Base-by-base conservation (phyloP, 2,797 vertebrate species). In the Diplodus puntazzo region DNA sequence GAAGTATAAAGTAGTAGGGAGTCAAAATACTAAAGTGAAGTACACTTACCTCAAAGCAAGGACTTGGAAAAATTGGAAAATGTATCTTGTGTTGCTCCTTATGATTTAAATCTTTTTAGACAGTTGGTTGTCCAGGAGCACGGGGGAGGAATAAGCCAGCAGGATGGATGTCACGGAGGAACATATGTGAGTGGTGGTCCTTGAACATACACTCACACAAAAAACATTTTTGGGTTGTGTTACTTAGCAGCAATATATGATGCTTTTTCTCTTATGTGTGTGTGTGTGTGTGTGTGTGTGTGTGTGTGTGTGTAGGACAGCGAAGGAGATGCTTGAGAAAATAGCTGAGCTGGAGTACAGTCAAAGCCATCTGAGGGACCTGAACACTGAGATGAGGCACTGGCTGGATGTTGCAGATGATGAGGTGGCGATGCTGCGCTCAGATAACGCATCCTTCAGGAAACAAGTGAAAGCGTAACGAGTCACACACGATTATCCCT, bases 321-420 rank as follows among this genome's bases (percentile, higher is more conserved):
- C 0, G 0, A 60, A 59, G 52, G 85, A 91, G 45, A 82, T 92
- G 90, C 79, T 88, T 27, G 84, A 93, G 55, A 92, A 77, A 80
- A 84, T 92, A 34, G 84, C 84, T 9, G 89, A 89, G 79, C 77
- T 88, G 49, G 79, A 92, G 4, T 62, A 91, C 64, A 87, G 39
- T 52, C 80, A 60, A 0, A 82, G 18, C 77, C 77, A 86, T n/a
- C 78, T 91, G 61, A 91, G 23, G 48, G 77, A 75, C 8, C 63
- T 77, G 48, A 92, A 89, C 21, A 20, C 30, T 30, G 66, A 87
- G 53, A 87, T 92, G 89, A 90, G 80, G n/a, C 68, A 20, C 21
- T 90, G 80, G 88, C 72, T 92, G 52, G 89, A 92, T 25, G 71
- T 58, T 34, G 90, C 92, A 49, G 90, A 93, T 39, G 89, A 91